Percentiles rank a stretch among this genome's conserved stretches.
phyloP scores from a whole-genome alignment of 2,888 invertebrate genomes.

The Crossocerus cetratus region DNA sequence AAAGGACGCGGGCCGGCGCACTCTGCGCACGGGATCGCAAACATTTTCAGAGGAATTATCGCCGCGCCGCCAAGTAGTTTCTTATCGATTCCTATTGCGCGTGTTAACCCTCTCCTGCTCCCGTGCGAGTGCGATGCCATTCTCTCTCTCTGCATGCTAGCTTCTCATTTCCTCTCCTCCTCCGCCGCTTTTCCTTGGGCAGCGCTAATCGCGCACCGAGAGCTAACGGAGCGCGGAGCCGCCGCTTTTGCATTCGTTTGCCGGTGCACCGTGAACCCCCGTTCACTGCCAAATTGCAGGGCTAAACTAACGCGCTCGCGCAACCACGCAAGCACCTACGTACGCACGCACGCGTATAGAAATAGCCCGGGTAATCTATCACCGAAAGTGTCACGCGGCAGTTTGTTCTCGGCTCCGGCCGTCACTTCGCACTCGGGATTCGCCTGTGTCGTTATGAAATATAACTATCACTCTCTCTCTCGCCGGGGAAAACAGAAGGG shows the following conservation, averaged over 20 bases:
- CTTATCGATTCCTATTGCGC: background rate
- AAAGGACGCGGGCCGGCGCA: background rate
- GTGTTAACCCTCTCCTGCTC: background rate
- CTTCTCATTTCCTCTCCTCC: background rate
- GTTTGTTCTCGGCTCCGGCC: background rate
- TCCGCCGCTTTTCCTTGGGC: background rate
- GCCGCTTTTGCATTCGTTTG: background rate
- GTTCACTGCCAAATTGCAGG: constrained; percentile 3
- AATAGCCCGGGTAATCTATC: constrained; percentile 1
- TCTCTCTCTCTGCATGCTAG: background rate
- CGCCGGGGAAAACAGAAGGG: no score
- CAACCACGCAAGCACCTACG: no score
- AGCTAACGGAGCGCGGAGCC: background rate
- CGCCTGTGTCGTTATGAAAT: no score
- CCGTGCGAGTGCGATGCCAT: background rate
- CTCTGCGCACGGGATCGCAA: background rate
- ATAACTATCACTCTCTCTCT: no score
- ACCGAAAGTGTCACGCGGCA: background rate
- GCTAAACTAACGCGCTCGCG: background rate
- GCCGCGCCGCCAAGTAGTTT: constrained; percentile 2
- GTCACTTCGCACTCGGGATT: background rate
- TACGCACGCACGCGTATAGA: background rate
- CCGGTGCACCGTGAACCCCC: background rate
- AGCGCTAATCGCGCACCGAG: background rate
- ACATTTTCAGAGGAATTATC: constrained; percentile 2